Conservation (phyloP, 2,888 invertebrate genomes). For the Lymantria dispar region DNA sequence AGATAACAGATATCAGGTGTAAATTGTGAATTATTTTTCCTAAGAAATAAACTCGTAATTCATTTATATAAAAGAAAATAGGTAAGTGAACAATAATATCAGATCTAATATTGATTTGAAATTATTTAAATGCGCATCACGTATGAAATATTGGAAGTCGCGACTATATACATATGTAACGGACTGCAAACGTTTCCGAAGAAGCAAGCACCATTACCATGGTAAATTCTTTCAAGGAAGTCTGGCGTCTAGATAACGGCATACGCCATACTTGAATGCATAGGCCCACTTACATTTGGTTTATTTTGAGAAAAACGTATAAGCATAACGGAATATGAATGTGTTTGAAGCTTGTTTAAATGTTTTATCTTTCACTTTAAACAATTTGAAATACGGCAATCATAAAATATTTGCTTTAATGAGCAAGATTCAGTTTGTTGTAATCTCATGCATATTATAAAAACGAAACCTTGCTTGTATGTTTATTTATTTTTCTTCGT, state of each 20-base stretch:
- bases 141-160: conserved; percentile 52
- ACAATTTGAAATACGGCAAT: neutral
- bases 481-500: too few species aligned
- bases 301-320: conserved; percentile 4
- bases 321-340: conserved; percentile 3
- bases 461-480: too few species aligned
- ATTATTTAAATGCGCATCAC: conserved; percentile 57
- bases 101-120: conserved; percentile 37
- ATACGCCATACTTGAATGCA: conserved; percentile 29
- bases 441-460: too few species aligned
- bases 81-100: conserved; percentile 15
- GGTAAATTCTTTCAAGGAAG: conserved; percentile 56
- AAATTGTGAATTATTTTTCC: too few species aligned
- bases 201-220: conserved; percentile 53
- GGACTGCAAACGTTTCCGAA: conserved; percentile 55
- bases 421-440: too few species aligned
- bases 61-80: neutral
- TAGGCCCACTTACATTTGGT: conserved; percentile 9
- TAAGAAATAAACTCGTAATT: neutral
- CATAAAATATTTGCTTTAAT: too few species aligned
- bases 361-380: neutral
- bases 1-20: too few species aligned
- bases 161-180: conserved; percentile 59
- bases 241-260: conserved; percentile 48
- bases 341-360: neutral